Evolutionary conservation across 1,140 invertebrate genomes (phyloP).

Genomic region (Hetaerina americana): DNA sequence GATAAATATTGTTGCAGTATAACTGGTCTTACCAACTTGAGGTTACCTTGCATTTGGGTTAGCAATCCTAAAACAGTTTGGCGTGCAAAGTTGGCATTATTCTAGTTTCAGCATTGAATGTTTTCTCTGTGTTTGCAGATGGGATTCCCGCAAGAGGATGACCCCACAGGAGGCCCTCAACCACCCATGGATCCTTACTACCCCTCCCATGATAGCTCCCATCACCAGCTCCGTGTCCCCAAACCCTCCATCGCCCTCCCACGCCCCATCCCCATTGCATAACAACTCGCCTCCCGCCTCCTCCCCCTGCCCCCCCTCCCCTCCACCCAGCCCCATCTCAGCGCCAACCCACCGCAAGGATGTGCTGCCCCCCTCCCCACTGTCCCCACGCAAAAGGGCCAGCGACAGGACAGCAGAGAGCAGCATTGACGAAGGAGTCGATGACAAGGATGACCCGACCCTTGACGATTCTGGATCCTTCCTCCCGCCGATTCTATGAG

Average conservation of each 20-base stretch:
- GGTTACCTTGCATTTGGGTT: too few species aligned
- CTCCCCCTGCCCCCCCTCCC: conserved; percentile 26
- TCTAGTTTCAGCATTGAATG: too few species aligned
- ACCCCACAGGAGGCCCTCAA: conserved; percentile 76
- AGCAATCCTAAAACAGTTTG: too few species aligned
- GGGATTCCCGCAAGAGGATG: conserved; percentile 87
- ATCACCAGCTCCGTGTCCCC: conserved; percentile 17
- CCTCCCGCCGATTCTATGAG: conserved; percentile 44
- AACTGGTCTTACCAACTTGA: too few species aligned
- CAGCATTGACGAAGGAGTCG: background rate
- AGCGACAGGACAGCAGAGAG: conserved; percentile 15
- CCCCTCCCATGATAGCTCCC: conserved; percentile 21
- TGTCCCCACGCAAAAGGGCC: conserved; percentile 26
- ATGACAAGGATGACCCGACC: conserved; percentile 33
- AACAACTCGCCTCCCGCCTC: conserved; percentile 20
- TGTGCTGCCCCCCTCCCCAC: conserved; percentile 14
- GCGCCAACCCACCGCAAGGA: conserved; percentile 11
- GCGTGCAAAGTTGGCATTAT: too few species aligned
- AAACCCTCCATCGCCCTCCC: conserved; percentile 12
- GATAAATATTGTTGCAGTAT: too few species aligned
- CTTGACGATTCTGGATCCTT: conserved; percentile 51
- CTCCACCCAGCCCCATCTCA: conserved; percentile 15
- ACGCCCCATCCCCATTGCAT: conserved; percentile 20
- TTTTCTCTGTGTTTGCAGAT: too few species aligned
- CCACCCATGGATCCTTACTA: conserved; percentile 50